Base-by-base conservation (phyloP, 2,113 vertebrate species). In the Gasterosteus aculeatus region DNA sequence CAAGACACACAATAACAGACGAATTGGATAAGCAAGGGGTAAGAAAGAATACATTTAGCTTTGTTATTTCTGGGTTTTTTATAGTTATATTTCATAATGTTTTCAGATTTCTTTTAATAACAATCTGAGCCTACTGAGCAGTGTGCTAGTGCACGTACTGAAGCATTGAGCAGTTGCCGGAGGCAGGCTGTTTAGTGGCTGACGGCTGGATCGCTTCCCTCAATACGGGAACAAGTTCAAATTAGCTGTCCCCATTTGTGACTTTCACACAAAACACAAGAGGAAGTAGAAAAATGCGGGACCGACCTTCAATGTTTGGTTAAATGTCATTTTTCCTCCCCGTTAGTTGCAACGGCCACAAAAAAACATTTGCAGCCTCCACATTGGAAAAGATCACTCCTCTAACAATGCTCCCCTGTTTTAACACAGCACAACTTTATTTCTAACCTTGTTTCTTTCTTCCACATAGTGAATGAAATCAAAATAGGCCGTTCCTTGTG, bases 381-480 rank as follows among this genome's bases (percentile, higher is more conserved):
- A 16, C 38, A 9, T 41, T 19, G 0, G 2, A 49, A 18, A 19
- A 35, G 14, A 59, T 51, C 29, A 57, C 11, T 6, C 7, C 10
- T 22, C 3, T 63, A 46, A 39, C 18, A 19, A 69, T 10, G 15
- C 38, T 29, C 31, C 47, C 15, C 14, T 39, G 9, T 2, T 70
- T 14, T 49, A 41, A 64, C 39, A 56, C 39, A 56, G 18, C 22
- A 35, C 22, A 15, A 0, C 71, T 69, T 75, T 59, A 83, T 62
- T 51, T 41, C 57, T 38, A 7, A 69, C 29, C 58, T 12, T 57
- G 31, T 1, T 1, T 63, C 62, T 66, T 18, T 7, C 16, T 15
- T 61, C 39, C 15, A 18, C 0, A 2, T 57, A 3, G 3, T 38
- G 35, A 38, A 33, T 60, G 41, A 75, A 22, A 59, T 54, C 18